These are phyloP conservation scores for Tenualosa ilisha DNA, from an alignment of 2,797 vertebrate genomes.

Conservation along the genomic window DNA sequence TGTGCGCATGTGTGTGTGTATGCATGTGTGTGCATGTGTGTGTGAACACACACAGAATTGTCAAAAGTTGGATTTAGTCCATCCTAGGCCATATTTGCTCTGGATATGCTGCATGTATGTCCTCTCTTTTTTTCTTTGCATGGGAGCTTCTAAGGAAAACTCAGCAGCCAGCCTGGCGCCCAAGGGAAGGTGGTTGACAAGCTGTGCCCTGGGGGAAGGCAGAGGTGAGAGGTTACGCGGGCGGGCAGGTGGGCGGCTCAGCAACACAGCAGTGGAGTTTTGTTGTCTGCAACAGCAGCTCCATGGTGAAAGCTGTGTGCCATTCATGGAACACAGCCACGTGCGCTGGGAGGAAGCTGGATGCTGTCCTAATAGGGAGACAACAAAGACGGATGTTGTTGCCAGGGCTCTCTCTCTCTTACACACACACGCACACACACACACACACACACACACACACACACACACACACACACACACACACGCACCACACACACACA, in stretches of 20 bases:
- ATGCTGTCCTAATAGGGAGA: constrained; percentile 2
- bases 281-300: too few relatives aligned
- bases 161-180: neutral
- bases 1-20: too few relatives aligned
- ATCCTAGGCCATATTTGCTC: neutral
- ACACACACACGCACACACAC: neutral
- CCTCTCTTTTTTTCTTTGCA: neutral
- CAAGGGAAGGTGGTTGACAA: neutral
- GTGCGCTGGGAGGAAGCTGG: neutral
- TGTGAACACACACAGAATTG: neutral
- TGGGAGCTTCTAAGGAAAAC: neutral
- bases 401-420: constrained; percentile 30
- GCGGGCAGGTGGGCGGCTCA: neutral
- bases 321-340: neutral
- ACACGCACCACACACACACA: neutral
- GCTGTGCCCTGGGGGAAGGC: neutral
- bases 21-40: too few relatives aligned
- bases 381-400: neutral
- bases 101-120: neutral
- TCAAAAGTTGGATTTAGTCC: neutral
- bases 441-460: neutral
- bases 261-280: neutral
- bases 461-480: neutral
- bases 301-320: neutral
- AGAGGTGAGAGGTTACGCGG: neutral